Percentiles rank a stretch among this genome's conserved stretches.
Evolutionary conservation across 2,113 vertebrate genomes (phyloP).

Genomic region (Megaceryle torquata): DNA sequence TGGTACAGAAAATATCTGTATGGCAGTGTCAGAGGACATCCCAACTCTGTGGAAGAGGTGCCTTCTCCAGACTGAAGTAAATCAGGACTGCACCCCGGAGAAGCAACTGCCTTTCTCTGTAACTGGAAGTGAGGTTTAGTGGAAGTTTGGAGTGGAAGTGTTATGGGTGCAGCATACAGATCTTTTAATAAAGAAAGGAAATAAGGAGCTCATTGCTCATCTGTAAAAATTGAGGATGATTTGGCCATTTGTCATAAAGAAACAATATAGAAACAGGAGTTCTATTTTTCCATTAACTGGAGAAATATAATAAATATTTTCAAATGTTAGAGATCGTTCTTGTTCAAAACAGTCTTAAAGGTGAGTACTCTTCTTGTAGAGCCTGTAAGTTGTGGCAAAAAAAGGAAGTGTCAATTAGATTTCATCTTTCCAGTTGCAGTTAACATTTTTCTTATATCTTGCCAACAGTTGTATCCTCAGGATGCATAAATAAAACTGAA

Average conservation of each 20-base stretch:
- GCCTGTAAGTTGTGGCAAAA: neutral
- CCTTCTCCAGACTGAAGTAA: neutral
- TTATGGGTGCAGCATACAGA: neutral
- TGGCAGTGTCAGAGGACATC: neutral
- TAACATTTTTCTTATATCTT: neutral
- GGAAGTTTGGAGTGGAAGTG: neutral
- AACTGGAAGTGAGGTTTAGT: neutral
- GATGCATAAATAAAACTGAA: neutral
- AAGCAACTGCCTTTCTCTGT: neutral
- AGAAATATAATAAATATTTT: neutral
- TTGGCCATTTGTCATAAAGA: neutral
- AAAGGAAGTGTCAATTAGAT: neutral
- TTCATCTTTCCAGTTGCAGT: neutral
- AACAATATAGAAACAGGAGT: neutral
- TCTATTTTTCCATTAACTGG: neutral
- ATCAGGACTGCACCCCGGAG: neutral
- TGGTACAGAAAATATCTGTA: neutral
- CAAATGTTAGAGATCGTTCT: neutral
- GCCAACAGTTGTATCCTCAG: neutral
- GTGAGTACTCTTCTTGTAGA: neutral
- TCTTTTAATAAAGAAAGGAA: neutral
- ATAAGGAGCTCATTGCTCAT: neutral
- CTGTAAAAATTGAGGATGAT: neutral
- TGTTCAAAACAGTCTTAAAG: neutral
- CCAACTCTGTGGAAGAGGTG: neutral